Percentiles rank a stretch among this genome's conserved stretches.
These are phyloP conservation scores for Octopus bimaculoides DNA, from an alignment of 1,140 invertebrate genomes.

Conservation along the genomic window DNA sequence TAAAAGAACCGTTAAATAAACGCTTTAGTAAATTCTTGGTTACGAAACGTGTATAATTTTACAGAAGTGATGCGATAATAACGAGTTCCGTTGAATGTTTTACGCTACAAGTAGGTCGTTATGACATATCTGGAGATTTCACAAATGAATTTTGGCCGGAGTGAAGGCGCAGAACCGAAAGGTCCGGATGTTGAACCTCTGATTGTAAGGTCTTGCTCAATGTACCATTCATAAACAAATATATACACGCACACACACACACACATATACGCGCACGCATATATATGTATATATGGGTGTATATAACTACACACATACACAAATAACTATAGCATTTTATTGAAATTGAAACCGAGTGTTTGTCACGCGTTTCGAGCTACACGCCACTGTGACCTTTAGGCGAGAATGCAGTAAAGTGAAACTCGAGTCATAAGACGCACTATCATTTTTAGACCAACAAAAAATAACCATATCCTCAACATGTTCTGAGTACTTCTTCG, in stretches of 20 bases:
- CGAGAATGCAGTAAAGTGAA: too few relatives aligned
- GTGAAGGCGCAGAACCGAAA: not conserved
- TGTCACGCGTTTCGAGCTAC: too few relatives aligned
- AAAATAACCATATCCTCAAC: too few relatives aligned
- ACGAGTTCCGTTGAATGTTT: not conserved
- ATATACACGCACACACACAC: not conserved
- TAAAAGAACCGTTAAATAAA: too few relatives aligned
- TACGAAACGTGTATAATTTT: not conserved
- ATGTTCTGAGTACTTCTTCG: too few relatives aligned
- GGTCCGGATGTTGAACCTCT: not conserved
- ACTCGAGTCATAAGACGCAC: too few relatives aligned
- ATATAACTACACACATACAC: constrained; percentile 1
- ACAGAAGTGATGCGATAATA: not conserved
- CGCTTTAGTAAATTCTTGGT: too few relatives aligned
- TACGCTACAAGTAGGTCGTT: not conserved
- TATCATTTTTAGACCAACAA: too few relatives aligned
- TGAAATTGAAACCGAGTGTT: too few relatives aligned
- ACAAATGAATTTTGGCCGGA: not conserved
- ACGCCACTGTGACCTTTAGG: too few relatives aligned
- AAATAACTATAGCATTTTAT: too few relatives aligned
- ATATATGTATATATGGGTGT: constrained; percentile 18
- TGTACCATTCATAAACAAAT: not conserved
- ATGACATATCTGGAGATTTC: not conserved
- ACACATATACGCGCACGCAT: constrained; percentile 13
- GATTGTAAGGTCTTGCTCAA: not conserved